Base-by-base conservation (phyloP, 2,888 invertebrate species). In the Cheilosia variabilis region DNA sequence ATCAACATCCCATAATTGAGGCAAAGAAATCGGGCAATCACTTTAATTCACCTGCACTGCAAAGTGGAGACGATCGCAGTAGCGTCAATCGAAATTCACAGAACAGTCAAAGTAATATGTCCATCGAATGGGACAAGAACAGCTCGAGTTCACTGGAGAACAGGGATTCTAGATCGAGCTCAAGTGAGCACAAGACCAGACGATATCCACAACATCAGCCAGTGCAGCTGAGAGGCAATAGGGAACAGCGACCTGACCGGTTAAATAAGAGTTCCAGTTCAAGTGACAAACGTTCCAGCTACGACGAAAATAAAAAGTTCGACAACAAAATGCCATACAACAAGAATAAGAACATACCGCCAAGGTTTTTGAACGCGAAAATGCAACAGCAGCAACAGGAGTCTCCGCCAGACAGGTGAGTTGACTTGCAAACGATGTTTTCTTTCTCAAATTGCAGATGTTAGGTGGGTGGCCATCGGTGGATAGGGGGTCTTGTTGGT, bases 91-190 rank as follows among this genome's bases (percentile, higher is more conserved):
- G 81, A 24, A 76, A 72, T 60, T 86, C 86, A 19, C 76, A 86
- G 22, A 80, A 76, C 31, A 86, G 81, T 22, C 52, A 52, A 52
- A 52, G 52, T 22, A 76, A 86, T 31, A 43, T 80, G 45, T 86
- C 86, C 24, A 69, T 77, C 1, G 92, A 92, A 9, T 92, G 91
- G 91, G 91, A 92, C 63, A 91, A 90, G 27, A 89, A 90, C 15
- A 91, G 91, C 71, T 90, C 91, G 0, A 91, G 91, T 43, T 90
- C 91, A 6, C 87, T 88, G 68, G 91, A 92, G 5, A 90, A 88
- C 4, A 88, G 89, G 41, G 90, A 90, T 71, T 88, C 89, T 10
- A 87, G 89, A 43, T 89, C 89, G 4, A 89, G 88, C 71, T 89
- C 90, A 2, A 89, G 89, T 71, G 90, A 90, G 60, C 87, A 88